Percentiles rank a stretch among this genome's conserved stretches.
Conservation (phyloP, 2,797 vertebrate species). For the Hirundo rustica region DNA sequence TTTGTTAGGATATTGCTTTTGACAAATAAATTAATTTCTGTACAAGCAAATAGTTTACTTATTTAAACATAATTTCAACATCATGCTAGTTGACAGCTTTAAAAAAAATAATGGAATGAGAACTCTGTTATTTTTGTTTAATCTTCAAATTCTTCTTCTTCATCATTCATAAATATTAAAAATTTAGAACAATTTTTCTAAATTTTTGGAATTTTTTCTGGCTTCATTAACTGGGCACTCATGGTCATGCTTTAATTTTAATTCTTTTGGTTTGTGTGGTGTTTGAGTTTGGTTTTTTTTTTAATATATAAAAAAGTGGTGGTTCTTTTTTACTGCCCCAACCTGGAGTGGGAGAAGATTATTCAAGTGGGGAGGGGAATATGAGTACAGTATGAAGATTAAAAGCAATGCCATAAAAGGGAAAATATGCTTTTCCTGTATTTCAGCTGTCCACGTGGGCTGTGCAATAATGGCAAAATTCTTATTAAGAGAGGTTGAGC, state of each 20-base stretch:
- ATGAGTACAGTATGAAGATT: background rate
- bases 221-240: background rate
- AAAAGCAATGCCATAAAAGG: background rate
- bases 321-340: background rate
- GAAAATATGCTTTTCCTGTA: background rate
- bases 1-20: background rate
- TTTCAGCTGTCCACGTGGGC: accelerated
- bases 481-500: background rate
- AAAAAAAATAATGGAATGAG: background rate
- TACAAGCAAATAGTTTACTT: background rate
- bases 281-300: background rate
- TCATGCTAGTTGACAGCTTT: background rate
- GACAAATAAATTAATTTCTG: background rate
- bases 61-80: background rate
- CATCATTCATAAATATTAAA: background rate
- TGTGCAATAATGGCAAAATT: background rate
- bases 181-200: background rate
- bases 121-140: background rate
- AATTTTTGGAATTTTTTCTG: background rate
- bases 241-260: background rate
- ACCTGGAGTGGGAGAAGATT: background rate
- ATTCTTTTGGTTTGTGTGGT: background rate
- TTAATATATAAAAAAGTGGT: background rate
- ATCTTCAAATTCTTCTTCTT: background rate
- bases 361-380: background rate